Conservation (phyloP, 2,888 invertebrate species). For the Cancer borealis region DNA sequence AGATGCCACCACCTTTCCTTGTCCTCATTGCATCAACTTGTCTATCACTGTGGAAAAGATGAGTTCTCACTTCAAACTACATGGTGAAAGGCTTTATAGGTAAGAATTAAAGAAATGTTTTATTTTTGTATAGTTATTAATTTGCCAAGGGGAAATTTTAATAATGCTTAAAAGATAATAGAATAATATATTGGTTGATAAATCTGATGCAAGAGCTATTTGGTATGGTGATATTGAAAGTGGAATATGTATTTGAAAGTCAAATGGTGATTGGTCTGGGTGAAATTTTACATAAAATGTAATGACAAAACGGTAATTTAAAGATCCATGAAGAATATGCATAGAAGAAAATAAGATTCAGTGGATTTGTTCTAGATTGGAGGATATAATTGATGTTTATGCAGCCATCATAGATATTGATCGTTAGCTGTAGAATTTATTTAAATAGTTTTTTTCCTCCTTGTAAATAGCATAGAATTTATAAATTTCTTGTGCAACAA, state of each 20-base stretch:
- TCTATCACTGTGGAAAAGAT: slow-evolving; percentile 83
- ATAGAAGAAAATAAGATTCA: too few relatives aligned
- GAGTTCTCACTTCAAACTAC: slow-evolving; percentile 87
- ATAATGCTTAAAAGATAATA: background rate
- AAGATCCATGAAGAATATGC: too few relatives aligned
- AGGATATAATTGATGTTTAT: too few relatives aligned
- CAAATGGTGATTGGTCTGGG: too few relatives aligned
- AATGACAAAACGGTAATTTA: too few relatives aligned
- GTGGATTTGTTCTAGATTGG: too few relatives aligned
- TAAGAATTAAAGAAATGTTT: slow-evolving; percentile 81
- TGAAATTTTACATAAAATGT: too few relatives aligned
- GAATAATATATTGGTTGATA: too few relatives aligned
- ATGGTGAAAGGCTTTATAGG: slow-evolving; percentile 87
- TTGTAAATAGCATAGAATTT: background rate
- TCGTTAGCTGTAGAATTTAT: background rate
- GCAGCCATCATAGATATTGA: background rate
- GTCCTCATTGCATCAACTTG: slow-evolving; percentile 86
- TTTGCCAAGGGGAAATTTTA: background rate
- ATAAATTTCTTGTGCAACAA: slow-evolving; percentile 79
- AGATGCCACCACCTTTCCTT: slow-evolving; percentile 84
- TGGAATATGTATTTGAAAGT: too few relatives aligned
- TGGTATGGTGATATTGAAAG: too few relatives aligned
- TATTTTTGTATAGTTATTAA: background rate
- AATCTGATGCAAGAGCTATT: too few relatives aligned
- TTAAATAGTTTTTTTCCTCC: background rate